Conservation (phyloP, 2,113 vertebrate species). For the Cisticola juncidis region DNA sequence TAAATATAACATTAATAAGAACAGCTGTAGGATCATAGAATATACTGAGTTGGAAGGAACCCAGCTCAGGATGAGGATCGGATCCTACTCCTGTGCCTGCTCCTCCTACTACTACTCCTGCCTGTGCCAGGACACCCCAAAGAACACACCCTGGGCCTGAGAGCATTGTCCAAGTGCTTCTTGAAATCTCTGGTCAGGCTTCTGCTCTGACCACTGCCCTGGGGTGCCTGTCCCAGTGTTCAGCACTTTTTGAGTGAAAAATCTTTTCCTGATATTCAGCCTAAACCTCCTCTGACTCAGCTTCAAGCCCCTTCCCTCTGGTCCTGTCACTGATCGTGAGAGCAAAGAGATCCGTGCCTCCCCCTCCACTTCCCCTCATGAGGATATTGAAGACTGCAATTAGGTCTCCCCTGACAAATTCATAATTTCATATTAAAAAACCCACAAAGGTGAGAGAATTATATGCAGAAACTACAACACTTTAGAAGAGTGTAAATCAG, state of each 20-base stretch:
- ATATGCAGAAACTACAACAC: not conserved
- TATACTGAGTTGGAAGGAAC: not conserved
- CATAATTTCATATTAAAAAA: not conserved
- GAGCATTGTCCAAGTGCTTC: not conserved
- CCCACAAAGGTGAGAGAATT: accelerated
- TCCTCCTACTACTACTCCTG: too few relatives aligned
- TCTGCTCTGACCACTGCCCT: not conserved
- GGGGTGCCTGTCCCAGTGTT: not conserved
- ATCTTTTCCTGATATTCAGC: not conserved
- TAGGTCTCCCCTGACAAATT: not conserved
- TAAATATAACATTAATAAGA: not conserved
- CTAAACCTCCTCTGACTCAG: not conserved
- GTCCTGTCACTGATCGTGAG: not conserved
- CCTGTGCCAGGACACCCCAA: too few relatives aligned
- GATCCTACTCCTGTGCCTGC: not conserved
- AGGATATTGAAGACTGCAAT: not conserved
- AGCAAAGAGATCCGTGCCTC: not conserved
- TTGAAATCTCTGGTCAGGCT: not conserved
- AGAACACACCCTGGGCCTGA: not conserved
- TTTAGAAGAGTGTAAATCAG: not conserved
- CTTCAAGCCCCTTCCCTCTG: not conserved
- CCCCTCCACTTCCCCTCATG: not conserved
- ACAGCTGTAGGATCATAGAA: not conserved
- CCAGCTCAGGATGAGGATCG: accelerated
- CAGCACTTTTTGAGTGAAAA: not conserved